Conservation (phyloP, 2,797 vertebrate species). For the Myripristis murdjan region DNA sequence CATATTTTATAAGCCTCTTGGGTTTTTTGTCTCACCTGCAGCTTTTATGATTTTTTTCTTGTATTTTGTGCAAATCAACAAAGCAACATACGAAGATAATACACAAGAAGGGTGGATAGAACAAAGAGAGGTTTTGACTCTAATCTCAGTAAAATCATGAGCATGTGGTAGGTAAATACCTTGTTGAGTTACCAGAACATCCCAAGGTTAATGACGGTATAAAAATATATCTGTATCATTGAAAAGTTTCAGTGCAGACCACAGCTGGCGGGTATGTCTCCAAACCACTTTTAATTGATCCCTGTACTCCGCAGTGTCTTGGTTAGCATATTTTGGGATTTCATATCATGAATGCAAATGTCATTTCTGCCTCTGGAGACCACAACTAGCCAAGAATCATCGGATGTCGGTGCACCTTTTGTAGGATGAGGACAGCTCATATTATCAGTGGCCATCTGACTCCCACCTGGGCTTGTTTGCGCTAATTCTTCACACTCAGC, state of each 20-base stretch:
- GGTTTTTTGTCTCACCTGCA: background rate
- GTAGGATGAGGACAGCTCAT: conserved; percentile 49
- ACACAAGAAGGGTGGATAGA: background rate
- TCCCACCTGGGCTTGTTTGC: conserved; percentile 64
- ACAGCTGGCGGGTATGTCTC: conserved; percentile 37
- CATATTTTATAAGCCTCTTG: background rate
- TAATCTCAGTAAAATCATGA: background rate
- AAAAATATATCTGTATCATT: conserved; percentile 18
- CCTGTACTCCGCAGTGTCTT: conserved; percentile 22
- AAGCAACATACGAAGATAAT: background rate
- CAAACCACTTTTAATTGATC: conserved; percentile 34
- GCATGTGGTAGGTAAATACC: conserved; percentile 1
- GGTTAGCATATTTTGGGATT: conserved; percentile 48
- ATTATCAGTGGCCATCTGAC: conserved; percentile 65
- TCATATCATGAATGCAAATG: conserved; percentile 50
- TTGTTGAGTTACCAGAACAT: conserved; percentile 1
- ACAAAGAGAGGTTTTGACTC: background rate
- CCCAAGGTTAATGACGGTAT: conserved; percentile 24
- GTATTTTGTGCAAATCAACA: background rate
- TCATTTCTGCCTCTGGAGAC: conserved; percentile 43
- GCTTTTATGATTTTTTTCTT: background rate
- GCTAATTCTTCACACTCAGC: conserved; percentile 45
- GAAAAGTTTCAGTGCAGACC: conserved; percentile 21
- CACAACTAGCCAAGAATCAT: conserved; percentile 42
- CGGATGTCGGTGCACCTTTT: conserved; percentile 43